A percentile compares a stretch with the other conserved stretches of the same genome.
Evolutionary conservation across 53 echinoderm and acorn worm genomes (phyloP).

Genomic region (Echinarachnius parma): DNA sequence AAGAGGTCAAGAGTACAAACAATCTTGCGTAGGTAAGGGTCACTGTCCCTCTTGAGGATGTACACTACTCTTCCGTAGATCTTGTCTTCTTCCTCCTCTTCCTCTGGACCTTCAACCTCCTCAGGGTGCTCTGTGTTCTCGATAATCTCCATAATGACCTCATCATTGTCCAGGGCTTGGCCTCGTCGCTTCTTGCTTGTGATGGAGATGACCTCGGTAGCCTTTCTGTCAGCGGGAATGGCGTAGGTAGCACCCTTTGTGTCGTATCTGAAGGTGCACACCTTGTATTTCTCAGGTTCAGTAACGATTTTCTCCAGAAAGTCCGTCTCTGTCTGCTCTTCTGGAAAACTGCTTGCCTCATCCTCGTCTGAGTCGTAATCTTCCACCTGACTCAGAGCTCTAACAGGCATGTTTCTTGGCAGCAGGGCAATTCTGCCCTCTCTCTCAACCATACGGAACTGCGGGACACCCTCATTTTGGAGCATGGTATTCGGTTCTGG

Average conservation of each 20-base stretch:
- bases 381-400: constrained; percentile 28
- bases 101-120: constrained; percentile 11
- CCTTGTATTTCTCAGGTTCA: constrained; percentile 74
- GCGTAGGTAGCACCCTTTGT: constrained; percentile 61
- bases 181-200: constrained; percentile 76
- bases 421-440: constrained; percentile 30
- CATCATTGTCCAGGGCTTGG: constrained; percentile 70
- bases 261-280: constrained; percentile 83
- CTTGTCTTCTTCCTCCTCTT: constrained; percentile 41
- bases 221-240: constrained; percentile 53
- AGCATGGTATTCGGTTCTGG: background rate
- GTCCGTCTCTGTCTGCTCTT: constrained; percentile 38
- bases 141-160: constrained; percentile 73
- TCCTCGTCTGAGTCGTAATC: constrained; percentile 64
- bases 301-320: constrained; percentile 40
- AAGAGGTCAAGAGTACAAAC: constrained; percentile 80
- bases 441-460: constrained; percentile 73
- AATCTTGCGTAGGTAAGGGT: constrained; percentile 53
- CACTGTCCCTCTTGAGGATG: constrained; percentile 53
- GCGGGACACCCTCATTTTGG: background rate
- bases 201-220: constrained; percentile 61
- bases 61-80: constrained; percentile 67
- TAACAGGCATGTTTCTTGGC: constrained; percentile 21
- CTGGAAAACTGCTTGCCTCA: constrained; percentile 45
- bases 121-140: background rate